Evolutionary conservation across 2,113 vertebrate species (phyloP), one percentile per base, ranked within the genome.

Genomic region (Limanda limanda): DNA sequence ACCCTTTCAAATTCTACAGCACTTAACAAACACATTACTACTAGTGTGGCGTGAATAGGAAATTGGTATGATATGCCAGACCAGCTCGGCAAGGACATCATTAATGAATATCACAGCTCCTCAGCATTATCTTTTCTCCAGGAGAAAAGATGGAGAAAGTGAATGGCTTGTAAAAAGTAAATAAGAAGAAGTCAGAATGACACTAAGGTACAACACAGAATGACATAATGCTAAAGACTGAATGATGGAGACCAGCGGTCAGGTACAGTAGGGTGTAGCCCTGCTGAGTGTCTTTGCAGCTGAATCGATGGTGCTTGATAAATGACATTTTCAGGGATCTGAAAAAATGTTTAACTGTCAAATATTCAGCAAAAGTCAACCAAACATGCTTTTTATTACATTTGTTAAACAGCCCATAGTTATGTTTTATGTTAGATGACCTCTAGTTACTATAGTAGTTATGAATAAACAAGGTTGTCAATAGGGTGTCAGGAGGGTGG

Each of bases 41-140:
- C 1, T 48, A 15, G 23, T 62, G 9, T 24, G 70, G 47, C 24
- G 51, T 71, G 23, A 69, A 66, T 47, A 11, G 45, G 48, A 56
- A 45, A 37, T 61, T 51, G 21, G 20, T 11, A 23, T 9, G 54
- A 65, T 37, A 11, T 60, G 60, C n/a, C 45, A 18, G 23, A 59
- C 11, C 1, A 14, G 40, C 40, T 45, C 11, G 68, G 62, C 76
- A 81, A 80, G 70, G 83, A 60, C 74, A n/a, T 63, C 17, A 42
- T 56, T 55, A 61, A 17, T 59, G 14, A 78, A 71, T 63, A 42
- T 24, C n/a, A 47, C 37, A 60, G 31, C 31, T 31, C 31, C 31
- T 31, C 31, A 7, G 31, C 31, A 31, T 7, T 31, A 31, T 31
- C 6, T 31, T 7, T 20, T 25, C 10, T 70, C 9, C 23, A 59